Evolutionary conservation across 2,888 invertebrate species (phyloP).

Genomic region (Sphinx pinastri): DNA sequence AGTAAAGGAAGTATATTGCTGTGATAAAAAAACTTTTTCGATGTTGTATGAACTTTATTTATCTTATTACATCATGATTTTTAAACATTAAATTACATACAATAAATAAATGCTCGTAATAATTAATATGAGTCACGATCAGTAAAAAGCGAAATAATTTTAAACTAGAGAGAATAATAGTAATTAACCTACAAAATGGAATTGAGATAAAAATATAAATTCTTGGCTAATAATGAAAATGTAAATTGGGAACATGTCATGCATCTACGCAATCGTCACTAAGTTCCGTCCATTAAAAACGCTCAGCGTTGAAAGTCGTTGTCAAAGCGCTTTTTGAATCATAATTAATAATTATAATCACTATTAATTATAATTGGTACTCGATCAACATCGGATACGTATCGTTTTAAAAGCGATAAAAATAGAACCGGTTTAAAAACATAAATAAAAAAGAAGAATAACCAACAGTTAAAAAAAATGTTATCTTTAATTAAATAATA

Average conservation of each 20-base stretch:
- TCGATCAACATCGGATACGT: background rate
- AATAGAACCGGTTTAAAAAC: background rate
- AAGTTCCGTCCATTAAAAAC: background rate
- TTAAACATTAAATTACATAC: slow-evolving; percentile 75
- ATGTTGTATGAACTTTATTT: slow-evolving; percentile 74
- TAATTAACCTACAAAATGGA: slow-evolving; percentile 28
- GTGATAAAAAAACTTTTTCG: slow-evolving; percentile 28
- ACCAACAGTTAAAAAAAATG: background rate
- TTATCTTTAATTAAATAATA: background rate
- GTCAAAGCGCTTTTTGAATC: background rate
- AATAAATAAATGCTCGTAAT: slow-evolving; percentile 80
- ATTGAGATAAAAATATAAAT: slow-evolving; percentile 23
- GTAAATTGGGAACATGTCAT: slow-evolving; percentile 7
- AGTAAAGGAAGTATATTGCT: background rate
- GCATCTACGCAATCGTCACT: slow-evolving; percentile 16
- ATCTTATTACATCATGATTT: slow-evolving; percentile 77
- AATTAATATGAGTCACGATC: slow-evolving; percentile 63
- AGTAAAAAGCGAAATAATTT: slow-evolving; percentile 58
- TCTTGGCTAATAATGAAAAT: slow-evolving; percentile 17
- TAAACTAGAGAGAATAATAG: slow-evolving; percentile 34
- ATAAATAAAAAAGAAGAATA: too few species aligned
- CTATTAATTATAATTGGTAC: too few species aligned
- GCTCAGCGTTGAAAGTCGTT: background rate
- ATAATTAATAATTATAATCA: too few species aligned
- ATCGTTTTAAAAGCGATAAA: slow-evolving; percentile 3